Percentiles rank a stretch among this genome's conserved stretches.
Conservation (phyloP, 2,797 vertebrate genomes). For the Alosa sapidissima region DNA sequence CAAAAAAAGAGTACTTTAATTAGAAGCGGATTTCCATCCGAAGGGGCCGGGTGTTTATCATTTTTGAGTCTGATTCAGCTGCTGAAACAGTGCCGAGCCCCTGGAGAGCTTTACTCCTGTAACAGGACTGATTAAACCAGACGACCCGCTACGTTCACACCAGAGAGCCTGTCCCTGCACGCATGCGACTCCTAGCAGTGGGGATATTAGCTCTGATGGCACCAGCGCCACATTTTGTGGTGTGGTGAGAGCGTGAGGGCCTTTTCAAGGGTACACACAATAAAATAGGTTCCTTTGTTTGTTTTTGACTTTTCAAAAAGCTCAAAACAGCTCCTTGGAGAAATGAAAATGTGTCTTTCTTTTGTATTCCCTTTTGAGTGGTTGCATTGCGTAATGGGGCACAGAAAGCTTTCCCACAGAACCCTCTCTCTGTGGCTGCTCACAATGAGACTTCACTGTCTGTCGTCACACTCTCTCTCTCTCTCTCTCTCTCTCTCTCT, state of each 20-base stretch:
- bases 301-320: not conserved
- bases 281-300: not conserved
- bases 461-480: not conserved
- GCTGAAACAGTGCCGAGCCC: not conserved
- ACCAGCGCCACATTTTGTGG: not conserved
- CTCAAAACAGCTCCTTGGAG: not conserved
- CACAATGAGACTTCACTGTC: not conserved
- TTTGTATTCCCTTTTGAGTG: not conserved
- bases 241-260: not conserved
- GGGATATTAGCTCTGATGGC: not conserved
- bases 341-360: not conserved
- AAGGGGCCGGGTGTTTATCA: not conserved
- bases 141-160: conserved; percentile 40
- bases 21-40: conserved; percentile 3
- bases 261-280: not conserved
- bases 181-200: not conserved
- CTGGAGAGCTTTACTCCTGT: conserved; percentile 11
- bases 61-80: not conserved
- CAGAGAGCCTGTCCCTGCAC: conserved; percentile 20
- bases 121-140: conserved; percentile 24
- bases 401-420: not conserved
- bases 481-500: not conserved
- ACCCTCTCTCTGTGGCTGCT: not conserved
- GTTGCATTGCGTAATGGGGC: not conserved
- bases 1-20: not conserved